These are phyloP conservation scores for Macrotrachela quadricornifera DNA, from an alignment of 1,140 invertebrate genomes.

Conservation along the genomic window DNA sequence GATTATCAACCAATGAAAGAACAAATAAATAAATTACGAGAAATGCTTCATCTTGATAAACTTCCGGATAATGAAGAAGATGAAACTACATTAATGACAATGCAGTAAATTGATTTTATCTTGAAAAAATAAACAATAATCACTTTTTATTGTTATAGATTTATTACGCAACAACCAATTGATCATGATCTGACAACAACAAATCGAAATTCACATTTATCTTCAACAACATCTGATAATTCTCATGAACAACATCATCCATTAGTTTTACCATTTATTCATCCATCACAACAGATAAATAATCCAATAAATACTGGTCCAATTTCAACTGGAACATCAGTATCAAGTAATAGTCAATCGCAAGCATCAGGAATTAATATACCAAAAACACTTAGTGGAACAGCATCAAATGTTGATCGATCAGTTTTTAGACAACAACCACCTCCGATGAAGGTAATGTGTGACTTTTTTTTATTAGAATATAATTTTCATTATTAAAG, in stretches of 20 bases:
- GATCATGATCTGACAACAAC: background rate
- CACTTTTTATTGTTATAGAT: background rate
- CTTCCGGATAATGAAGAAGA: conserved; percentile 74
- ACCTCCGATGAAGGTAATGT: conserved; percentile 73
- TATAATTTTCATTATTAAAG: too few relatives aligned
- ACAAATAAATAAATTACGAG: conserved; percentile 64
- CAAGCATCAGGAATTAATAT: too few relatives aligned
- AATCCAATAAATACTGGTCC: background rate
- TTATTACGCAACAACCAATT: too few relatives aligned
- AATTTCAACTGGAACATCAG: background rate
- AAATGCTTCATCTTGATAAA: conserved; percentile 61
- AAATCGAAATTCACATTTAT: background rate
- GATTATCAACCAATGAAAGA: conserved; percentile 75
- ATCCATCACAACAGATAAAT: background rate
- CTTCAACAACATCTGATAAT: background rate
- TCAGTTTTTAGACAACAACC: conserved; percentile 61
- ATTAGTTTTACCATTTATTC: background rate
- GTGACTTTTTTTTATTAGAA: too few relatives aligned
- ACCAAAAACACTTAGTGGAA: too few relatives aligned
- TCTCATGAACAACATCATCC: background rate
- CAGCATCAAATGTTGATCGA: too few relatives aligned
- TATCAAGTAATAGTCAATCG: too few relatives aligned
- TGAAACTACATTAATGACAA: conserved; percentile 52
- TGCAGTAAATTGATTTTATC: conserved; percentile 37
- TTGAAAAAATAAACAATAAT: background rate